A percentile compares a stretch with the other conserved stretches of the same genome.
Evolutionary conservation across 2,888 invertebrate genomes (phyloP).

Genomic region (Andrena marginata): DNA sequence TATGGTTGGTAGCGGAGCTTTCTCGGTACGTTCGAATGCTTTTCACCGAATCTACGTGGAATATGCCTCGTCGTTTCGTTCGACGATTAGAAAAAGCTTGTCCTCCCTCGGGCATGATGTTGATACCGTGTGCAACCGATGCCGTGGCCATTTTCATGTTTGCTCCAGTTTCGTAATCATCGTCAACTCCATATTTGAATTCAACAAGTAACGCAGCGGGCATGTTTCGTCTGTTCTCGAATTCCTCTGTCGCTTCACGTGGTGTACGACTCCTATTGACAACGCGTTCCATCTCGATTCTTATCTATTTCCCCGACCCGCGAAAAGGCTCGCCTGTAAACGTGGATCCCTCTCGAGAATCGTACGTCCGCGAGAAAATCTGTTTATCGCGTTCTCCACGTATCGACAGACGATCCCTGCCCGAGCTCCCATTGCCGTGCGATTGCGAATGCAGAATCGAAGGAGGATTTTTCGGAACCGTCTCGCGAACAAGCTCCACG

Average conservation of each 20-base stretch:
- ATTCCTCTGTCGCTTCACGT: conserved; percentile 17
- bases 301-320: not conserved
- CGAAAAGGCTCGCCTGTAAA: not conserved
- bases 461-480: not conserved
- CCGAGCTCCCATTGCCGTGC: not conserved
- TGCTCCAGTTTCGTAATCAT: conserved; percentile 84
- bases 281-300: not conserved
- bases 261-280: not conserved
- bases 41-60: not conserved
- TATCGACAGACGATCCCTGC: conserved; percentile 11
- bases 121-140: conserved; percentile 81
- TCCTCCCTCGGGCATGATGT: conserved; percentile 69
- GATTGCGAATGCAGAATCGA: not conserved
- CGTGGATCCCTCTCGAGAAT: conserved; percentile 6
- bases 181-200: conserved; percentile 85
- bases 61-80: not conserved
- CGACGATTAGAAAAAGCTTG: conserved; percentile 2
- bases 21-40: conserved; percentile 17
- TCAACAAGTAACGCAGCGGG: conserved; percentile 82
- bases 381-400: conserved; percentile 47
- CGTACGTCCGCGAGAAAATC: conserved; percentile 32
- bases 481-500: not conserved
- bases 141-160: conserved; percentile 84
- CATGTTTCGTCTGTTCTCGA: conserved; percentile 49
- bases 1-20: conserved; percentile 54